phyloP scores from a whole-genome alignment of 1,140 invertebrate species.

The Meloidogyne hapla region DNA sequence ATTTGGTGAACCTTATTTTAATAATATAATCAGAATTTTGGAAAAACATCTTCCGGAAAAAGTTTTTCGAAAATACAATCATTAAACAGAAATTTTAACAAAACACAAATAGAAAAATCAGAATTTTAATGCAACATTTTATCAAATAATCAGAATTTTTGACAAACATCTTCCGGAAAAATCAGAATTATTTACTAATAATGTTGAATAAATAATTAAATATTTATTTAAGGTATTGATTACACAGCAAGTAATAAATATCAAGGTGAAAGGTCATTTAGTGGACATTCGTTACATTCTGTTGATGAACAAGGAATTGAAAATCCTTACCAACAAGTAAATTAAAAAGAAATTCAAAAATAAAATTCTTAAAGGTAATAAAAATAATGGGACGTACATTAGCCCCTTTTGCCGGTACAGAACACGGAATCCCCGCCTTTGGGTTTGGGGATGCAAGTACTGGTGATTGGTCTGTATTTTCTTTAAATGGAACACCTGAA shows the following conservation, averaged over 20 bases:
- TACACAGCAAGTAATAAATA: conserved; percentile 70
- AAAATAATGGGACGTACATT: conserved; percentile 67
- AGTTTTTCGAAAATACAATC: too few species aligned
- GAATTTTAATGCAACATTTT: too few species aligned
- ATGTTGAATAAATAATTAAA: not conserved
- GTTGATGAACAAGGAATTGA: conserved; percentile 60
- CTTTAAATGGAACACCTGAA: conserved; percentile 56
- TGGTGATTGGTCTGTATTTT: conserved; percentile 66
- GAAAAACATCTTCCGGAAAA: too few species aligned
- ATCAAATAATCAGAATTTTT: too few species aligned
- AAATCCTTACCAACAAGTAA: conserved; percentile 62
- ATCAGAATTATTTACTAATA: not conserved
- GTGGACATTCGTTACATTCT: conserved; percentile 65
- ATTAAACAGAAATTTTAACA: too few species aligned
- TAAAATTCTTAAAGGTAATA: conserved; percentile 49
- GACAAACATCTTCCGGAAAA: too few species aligned
- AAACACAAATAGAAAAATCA: too few species aligned
- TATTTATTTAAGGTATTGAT: conserved; percentile 65
- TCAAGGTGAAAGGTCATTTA: conserved; percentile 68
- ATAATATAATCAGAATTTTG: too few species aligned
- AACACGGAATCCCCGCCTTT: conserved; percentile 65
- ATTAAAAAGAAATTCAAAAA: not conserved
- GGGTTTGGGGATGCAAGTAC: conserved; percentile 67
- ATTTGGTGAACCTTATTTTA: conserved; percentile 46
- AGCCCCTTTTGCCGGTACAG: conserved; percentile 66